Base-by-base conservation (phyloP, 2,113 vertebrate genomes). In the Scartelaos histophorus region DNA sequence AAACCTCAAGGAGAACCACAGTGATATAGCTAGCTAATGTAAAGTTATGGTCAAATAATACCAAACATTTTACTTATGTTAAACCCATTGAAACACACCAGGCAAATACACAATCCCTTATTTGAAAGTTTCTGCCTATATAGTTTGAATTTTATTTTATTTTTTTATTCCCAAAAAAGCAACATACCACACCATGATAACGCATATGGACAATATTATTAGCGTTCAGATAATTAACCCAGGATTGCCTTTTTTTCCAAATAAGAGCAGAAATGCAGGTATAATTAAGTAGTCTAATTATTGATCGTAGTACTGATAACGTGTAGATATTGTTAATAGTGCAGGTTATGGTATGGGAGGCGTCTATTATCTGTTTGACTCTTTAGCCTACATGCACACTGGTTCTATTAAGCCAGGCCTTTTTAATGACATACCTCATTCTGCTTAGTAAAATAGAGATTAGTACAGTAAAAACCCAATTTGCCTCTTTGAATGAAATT, bases 401-500 rank as follows among this genome's bases (percentile, higher is more conserved):
- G 83, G 83, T 85, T 89, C 87, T 80, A 91, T 91, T 86, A 79
- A 84, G 77, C 85, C 79, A 51, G 74, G 81, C 49, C 71, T 74
- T 87, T 85, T 85, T 83, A 89, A 89, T 86, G 85, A 72, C 87
- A 81, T 83, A 78, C 89, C 86, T 90, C 87, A 83, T 89, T 89
- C 89, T 86, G 82, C 85, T 87, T 79, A 83, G 82, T 78, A 88
- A 89, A 90, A 89, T 83, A 82, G 90, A 90, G 90, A 92, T 91
- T 90, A 90, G 84, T 73, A 74, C 76, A 80, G 84, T 81, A 87
- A 92, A 91, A 89, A 89, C 72, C 67, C 84, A 92, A 90, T 90
- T 91, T 90, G 87, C 43, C 38, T 82, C 87, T 85, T 85, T 90
- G 89, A 90, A 91, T 90, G 88, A 91, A 91, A 92, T 92, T 87